These are phyloP conservation scores for Heptranchias perlo DNA, from an alignment of 2,113 vertebrate species.

Conservation along the genomic window DNA sequence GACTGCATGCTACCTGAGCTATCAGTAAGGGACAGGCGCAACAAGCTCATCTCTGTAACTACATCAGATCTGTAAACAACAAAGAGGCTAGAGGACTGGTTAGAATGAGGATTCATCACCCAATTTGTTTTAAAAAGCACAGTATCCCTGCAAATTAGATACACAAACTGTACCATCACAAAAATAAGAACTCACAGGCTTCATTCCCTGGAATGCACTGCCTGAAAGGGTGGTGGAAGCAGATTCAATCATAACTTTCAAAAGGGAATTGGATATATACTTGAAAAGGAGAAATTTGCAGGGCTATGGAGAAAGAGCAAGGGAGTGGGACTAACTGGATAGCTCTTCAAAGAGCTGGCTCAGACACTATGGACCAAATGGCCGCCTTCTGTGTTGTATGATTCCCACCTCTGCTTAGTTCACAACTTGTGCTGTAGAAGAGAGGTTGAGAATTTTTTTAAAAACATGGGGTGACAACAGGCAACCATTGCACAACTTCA, in stretches of 20 bases:
- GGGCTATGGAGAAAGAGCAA: background rate
- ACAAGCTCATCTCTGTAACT: background rate
- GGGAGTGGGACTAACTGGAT: background rate
- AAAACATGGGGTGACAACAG: background rate
- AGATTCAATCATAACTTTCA: background rate
- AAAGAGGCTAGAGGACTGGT: background rate
- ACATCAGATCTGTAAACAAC: background rate
- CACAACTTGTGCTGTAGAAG: background rate
- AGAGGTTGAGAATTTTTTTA: background rate
- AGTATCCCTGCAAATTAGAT: background rate
- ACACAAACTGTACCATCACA: background rate
- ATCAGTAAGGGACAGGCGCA: background rate
- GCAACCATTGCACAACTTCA: background rate
- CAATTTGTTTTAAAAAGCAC: background rate
- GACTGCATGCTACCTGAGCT: background rate
- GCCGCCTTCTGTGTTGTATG: background rate
- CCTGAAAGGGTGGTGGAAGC: background rate
- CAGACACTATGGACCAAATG: background rate
- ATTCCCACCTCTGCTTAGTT: background rate
- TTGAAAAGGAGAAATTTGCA: background rate
- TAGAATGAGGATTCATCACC: too few relatives aligned
- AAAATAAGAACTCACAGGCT: background rate
- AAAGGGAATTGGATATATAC: background rate
- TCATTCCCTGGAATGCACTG: background rate
- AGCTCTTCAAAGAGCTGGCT: background rate